Percentiles rank a stretch among this genome's conserved stretches.
phyloP scores from a whole-genome alignment of 1,140 invertebrate species.

The Euglossa dilemma region DNA sequence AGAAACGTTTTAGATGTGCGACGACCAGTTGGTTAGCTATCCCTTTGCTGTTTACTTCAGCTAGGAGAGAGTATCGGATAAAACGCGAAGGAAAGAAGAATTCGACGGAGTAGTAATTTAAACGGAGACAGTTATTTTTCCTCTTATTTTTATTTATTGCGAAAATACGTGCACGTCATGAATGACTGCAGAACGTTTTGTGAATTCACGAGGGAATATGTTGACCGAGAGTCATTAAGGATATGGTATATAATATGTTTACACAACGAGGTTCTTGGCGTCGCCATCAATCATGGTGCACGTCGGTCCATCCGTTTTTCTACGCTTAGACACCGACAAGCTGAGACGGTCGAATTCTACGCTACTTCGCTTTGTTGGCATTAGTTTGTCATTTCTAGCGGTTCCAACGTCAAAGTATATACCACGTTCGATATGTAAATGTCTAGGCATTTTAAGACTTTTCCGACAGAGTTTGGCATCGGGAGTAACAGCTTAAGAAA shows the following conservation, averaged over 20 bases:
- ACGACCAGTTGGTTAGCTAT: background rate
- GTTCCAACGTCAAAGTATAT: constrained; percentile 47
- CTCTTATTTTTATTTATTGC: constrained; percentile 11
- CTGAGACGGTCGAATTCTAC: constrained; percentile 48
- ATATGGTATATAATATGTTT: constrained; percentile 78
- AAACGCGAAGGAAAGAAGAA: background rate
- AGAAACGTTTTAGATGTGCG: background rate
- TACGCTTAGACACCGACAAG: constrained; percentile 26
- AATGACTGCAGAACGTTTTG: constrained; percentile 40
- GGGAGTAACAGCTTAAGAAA: background rate
- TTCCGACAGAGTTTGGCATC: background rate
- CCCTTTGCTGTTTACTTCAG: background rate
- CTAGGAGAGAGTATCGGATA: background rate
- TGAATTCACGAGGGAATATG: constrained; percentile 31
- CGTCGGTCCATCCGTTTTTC: constrained; percentile 69
- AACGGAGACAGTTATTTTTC: background rate
- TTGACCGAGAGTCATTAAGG: constrained; percentile 75
- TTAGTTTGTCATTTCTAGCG: constrained; percentile 67
- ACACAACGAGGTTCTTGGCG: constrained; percentile 75
- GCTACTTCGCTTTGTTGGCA: constrained; percentile 58
- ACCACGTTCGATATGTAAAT: background rate
- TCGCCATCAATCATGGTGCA: constrained; percentile 79
- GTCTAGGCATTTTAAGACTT: background rate
- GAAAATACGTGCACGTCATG: background rate
- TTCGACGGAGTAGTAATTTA: background rate